A percentile compares a stretch with the other conserved stretches of the same genome.
These are phyloP conservation scores for Petrolisthes cinctipes DNA, from an alignment of 2,888 invertebrate genomes.

Conservation along the genomic window DNA sequence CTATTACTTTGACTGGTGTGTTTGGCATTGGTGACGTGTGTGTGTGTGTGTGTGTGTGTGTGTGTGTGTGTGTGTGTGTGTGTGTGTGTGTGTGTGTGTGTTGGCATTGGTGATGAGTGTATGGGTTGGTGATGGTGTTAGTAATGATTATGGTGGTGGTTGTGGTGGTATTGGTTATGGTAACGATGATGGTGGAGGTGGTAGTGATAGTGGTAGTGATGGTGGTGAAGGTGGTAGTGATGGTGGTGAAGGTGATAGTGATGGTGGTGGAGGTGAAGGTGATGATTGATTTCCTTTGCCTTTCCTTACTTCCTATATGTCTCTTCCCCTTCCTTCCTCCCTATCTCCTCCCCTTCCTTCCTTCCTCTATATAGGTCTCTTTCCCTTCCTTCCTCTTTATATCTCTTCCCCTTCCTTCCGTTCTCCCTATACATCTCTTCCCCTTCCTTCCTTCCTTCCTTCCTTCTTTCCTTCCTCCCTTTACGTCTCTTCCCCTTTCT, in stretches of 20 bases:
- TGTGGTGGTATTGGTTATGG: too few species aligned
- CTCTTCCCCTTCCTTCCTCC: not conserved
- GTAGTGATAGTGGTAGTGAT: not conserved
- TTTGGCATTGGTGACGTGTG: too few species aligned
- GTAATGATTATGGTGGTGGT: too few species aligned
- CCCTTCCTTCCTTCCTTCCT: not conserved
- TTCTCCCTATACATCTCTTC: not conserved
- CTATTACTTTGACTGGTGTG: too few species aligned
- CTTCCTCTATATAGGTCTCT: not conserved
- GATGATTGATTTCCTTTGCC: not conserved
- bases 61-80: constrained; percentile 5
- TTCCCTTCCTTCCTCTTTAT: not conserved
- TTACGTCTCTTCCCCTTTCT: not conserved
- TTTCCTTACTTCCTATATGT: not conserved
- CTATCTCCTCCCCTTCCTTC: not conserved
- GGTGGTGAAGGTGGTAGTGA: not conserved
- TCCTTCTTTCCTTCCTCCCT: not conserved
- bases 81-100: not conserved
- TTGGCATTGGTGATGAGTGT: not conserved
- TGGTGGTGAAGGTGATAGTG: not conserved
- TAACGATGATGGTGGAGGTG: not conserved
- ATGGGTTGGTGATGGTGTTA: not conserved
- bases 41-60: too few species aligned
- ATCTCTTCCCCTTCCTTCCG: not conserved
- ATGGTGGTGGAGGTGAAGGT: not conserved